Percentiles rank a stretch among this genome's conserved stretches.
Conservation (phyloP, 2,888 invertebrate genomes). For the Lamellibrachia satsuma region DNA sequence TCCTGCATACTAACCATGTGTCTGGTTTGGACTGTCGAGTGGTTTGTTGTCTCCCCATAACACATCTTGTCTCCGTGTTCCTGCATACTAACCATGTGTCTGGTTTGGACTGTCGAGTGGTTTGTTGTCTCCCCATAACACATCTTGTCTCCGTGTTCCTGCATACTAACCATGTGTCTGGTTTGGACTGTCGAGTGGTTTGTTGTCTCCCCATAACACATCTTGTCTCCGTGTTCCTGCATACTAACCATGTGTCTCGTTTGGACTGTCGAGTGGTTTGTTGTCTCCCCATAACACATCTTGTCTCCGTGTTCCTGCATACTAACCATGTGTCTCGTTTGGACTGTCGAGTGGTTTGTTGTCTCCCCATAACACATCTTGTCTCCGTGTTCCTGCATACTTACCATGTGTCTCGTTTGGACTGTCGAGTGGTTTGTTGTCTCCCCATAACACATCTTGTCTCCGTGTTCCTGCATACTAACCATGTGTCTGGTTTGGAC, state of each 20-base stretch:
- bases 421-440: not conserved
- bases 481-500: not conserved
- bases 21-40: not conserved
- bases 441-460: constrained; percentile 17
- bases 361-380: constrained; percentile 8
- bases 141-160: not conserved
- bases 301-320: not conserved
- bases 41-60: constrained; percentile 1
- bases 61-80: not conserved
- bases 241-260: not conserved
- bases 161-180: not conserved
- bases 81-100: not conserved
- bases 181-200: not conserved
- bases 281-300: constrained; percentile 10
- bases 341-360: not conserved
- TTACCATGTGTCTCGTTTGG: not conserved
- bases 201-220: constrained; percentile 2
- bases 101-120: not conserved
- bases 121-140: constrained; percentile 2
- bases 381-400: not conserved
- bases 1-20: not conserved
- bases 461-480: not conserved
- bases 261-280: not conserved
- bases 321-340: not conserved
- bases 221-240: not conserved